Base-by-base conservation (phyloP, 2,797 vertebrate species). In the Paguma larvata region DNA sequence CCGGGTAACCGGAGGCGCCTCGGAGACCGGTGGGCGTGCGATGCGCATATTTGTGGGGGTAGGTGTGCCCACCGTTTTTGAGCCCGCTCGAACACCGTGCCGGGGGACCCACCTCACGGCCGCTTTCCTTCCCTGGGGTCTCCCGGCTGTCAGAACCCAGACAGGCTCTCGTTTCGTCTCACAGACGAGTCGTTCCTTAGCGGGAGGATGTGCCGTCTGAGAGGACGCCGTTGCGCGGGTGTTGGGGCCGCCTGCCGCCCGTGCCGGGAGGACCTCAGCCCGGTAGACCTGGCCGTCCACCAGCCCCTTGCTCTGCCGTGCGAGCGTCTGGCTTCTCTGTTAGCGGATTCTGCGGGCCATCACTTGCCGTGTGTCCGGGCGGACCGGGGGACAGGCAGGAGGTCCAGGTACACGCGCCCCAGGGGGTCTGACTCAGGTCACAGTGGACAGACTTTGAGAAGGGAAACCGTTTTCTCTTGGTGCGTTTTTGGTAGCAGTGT, bases 221-320 rank as follows among this genome's bases (percentile, higher is more conserved):
- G 85, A 3, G 15, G 3, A 46, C 0, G 3, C 27, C 8, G 14
- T 4, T 1, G 0, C 10, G 2, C 0, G 0, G 25, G 14, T 0
- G 1, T 16, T 0, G 0, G 44, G 27, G 27, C 27, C 27, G 73
- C 2, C 2, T 4, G 27, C 15, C 2, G 73, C 63, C 63, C 6
- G 63, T 2, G 30, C 30, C 13, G 2, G 30, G 1, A 15, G 12
- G 56, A 23, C 56, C 51, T 51, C 48, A 51, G 2, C 12, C 13
- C 38, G 48, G 48, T 13, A 14, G 48, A 13, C 3, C 30, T 65
- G 30, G 5, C 23, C 5, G 1, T 27, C 15, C 9, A 5, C 16
- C 41, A n/a, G 3, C 30, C 32, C 53, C 3, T 32, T 0, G 14
- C 7, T 73, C 30, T 25, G 62, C 19, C 1, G 1, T 62, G 12